A percentile compares a stretch with the other conserved stretches of the same genome.
Evolutionary conservation across 2,113 vertebrate genomes (phyloP).

Genomic region (Gymnarchus niloticus): DNA sequence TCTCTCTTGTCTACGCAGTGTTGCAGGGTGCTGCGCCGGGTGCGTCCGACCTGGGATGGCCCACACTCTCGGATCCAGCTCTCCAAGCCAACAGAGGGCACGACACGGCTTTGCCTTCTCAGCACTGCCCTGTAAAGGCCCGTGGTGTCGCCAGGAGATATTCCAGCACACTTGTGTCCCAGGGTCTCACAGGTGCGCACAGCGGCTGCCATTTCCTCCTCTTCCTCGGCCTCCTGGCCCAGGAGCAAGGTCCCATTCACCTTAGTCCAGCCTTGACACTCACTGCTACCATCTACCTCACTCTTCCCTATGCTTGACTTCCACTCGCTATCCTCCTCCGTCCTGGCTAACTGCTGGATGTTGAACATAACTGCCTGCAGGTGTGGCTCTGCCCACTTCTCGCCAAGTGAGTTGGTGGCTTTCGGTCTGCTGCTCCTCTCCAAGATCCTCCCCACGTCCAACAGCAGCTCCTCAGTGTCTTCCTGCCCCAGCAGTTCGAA

Average conservation of each 20-base stretch:
- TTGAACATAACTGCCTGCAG: conserved; percentile 63
- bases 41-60: neutral
- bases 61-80: conserved; percentile 56
- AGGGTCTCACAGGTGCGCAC: conserved; percentile 54
- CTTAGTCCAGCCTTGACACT: conserved; percentile 52
- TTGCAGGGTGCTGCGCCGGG: conserved; percentile 31
- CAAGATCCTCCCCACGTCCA: conserved; percentile 53
- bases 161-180: conserved; percentile 61
- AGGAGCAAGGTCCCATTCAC: conserved; percentile 49
- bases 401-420: neutral
- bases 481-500: conserved; percentile 50
- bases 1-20: conserved; percentile 63
- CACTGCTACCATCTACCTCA: neutral
- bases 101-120: conserved; percentile 37
- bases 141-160: conserved; percentile 39
- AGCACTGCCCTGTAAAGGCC: conserved; percentile 46
- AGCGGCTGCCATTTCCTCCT: conserved; percentile 33
- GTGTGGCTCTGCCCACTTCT: conserved; percentile 28
- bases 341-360: conserved; percentile 51
- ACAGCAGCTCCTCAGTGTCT: conserved; percentile 56
- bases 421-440: conserved; percentile 31
- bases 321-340: conserved; percentile 16
- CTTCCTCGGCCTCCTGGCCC: conserved; percentile 35
- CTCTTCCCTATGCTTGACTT: neutral
- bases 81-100: conserved; percentile 39